phyloP scores from a whole-genome alignment of 1,140 invertebrate genomes.

The Ceratina australensis region DNA sequence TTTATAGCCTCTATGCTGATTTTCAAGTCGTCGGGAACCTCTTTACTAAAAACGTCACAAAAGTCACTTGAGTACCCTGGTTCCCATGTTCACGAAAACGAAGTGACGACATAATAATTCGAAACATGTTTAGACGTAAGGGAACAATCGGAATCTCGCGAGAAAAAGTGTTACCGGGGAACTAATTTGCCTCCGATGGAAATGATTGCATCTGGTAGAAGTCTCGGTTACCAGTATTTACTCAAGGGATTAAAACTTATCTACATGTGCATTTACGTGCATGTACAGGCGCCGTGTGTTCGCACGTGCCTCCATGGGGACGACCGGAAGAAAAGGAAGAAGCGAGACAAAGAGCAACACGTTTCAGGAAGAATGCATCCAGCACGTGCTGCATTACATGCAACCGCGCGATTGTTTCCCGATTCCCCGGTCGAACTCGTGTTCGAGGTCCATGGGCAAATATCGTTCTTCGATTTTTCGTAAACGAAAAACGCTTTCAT shows the following conservation, averaged over 20 bases:
- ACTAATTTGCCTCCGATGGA: constrained; percentile 31
- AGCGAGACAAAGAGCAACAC: constrained; percentile 47
- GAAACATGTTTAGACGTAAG: background rate
- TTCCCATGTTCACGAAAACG: too few relatives aligned
- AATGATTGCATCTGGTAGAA: constrained; percentile 25
- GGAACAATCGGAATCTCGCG: background rate
- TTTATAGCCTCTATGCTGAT: too few relatives aligned
- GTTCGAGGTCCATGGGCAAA: constrained; percentile 35
- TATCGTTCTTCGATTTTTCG: constrained; percentile 29
- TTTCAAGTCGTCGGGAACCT: too few relatives aligned
- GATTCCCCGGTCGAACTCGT: constrained; percentile 49
- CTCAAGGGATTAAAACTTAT: constrained; percentile 37
- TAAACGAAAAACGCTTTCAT: constrained; percentile 39
- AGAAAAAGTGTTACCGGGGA: constrained; percentile 10
- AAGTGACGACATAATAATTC: background rate
- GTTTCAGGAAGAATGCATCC: constrained; percentile 48
- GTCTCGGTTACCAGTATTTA: constrained; percentile 13
- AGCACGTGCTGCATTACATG: constrained; percentile 55
- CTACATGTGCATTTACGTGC: background rate
- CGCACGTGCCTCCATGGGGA: background rate
- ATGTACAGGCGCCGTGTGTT: too few relatives aligned
- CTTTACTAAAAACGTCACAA: too few relatives aligned
- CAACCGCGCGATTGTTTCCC: constrained; percentile 56
- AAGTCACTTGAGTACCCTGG: too few relatives aligned
- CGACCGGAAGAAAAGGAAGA: constrained; percentile 34